phyloP scores from a whole-genome alignment of 2,888 invertebrate genomes.

The Lycaena phlaeas region DNA sequence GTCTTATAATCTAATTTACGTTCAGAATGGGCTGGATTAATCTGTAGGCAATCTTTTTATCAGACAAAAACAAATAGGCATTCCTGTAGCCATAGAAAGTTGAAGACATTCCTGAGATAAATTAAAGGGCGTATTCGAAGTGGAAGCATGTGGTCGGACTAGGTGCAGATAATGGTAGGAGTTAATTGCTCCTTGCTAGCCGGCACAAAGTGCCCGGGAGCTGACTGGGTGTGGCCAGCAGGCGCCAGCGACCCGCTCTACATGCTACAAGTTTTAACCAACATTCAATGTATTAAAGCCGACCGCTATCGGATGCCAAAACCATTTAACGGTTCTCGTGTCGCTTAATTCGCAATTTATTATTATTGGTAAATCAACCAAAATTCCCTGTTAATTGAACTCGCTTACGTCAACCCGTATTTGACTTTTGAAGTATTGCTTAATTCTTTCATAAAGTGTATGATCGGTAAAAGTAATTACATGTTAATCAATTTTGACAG shows the following conservation, averaged over 20 bases:
- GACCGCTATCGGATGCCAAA: slow-evolving; percentile 36
- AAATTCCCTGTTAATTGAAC: slow-evolving; percentile 52
- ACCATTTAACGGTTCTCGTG: slow-evolving; percentile 57
- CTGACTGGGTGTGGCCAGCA: slow-evolving; percentile 47
- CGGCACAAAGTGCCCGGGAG: slow-evolving; percentile 34
- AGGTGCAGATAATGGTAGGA: slow-evolving; percentile 28
- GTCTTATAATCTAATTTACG: slow-evolving; percentile 12
- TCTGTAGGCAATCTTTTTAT: slow-evolving; percentile 14
- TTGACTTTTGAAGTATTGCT: background rate
- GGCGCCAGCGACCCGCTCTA: slow-evolving; percentile 53
- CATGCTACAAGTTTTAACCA: slow-evolving; percentile 36
- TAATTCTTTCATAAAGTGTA: background rate
- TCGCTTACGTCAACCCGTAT: slow-evolving; percentile 33
- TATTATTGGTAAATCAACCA: slow-evolving; percentile 62
- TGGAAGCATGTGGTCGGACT: slow-evolving; percentile 33
- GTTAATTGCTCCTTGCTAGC: slow-evolving; percentile 40
- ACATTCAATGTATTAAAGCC: slow-evolving; percentile 57
- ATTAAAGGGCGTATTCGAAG: slow-evolving; percentile 37
- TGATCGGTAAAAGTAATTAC: background rate
- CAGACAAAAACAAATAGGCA: slow-evolving; percentile 20
- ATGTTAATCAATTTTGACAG: background rate
- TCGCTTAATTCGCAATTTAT: slow-evolving; percentile 56
- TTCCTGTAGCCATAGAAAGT: slow-evolving; percentile 22
- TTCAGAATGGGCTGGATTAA: slow-evolving; percentile 8
- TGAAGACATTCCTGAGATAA: slow-evolving; percentile 23